Evolutionary conservation across 1,140 invertebrate species (phyloP).

Genomic region (Gerris buenoi): DNA sequence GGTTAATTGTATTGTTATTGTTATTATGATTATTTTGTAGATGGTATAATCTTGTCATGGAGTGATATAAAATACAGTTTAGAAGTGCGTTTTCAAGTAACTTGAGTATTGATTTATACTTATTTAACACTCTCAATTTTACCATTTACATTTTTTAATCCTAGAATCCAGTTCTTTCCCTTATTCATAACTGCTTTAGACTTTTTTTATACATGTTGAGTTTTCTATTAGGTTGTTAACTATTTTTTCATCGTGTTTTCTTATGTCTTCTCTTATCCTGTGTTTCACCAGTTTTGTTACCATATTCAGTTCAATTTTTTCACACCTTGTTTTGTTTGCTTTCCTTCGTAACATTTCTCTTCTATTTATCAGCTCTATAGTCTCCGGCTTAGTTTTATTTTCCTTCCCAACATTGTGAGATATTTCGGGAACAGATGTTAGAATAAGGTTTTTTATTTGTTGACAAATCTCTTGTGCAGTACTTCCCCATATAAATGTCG

Average conservation of each 20-base stretch:
- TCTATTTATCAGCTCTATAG: neutral
- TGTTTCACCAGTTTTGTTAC: neutral
- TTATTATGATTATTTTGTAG: too few species aligned
- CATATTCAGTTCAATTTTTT: neutral
- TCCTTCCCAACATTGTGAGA: neutral
- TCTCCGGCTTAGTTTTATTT: neutral
- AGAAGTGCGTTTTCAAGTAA: too few species aligned
- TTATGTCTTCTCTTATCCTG: neutral
- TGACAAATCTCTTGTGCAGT: neutral
- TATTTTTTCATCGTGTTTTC: neutral
- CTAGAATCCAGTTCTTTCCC: neutral
- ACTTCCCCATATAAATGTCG: neutral
- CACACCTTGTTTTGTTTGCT: neutral
- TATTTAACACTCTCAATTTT: neutral
- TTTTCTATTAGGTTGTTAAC: neutral
- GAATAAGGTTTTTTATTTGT: neutral
- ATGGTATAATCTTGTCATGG: too few species aligned
- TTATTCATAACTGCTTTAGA: neutral
- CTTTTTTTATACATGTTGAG: neutral
- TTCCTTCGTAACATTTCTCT: neutral
- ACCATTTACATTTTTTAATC: neutral
- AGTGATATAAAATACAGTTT: too few species aligned
- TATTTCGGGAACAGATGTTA: neutral
- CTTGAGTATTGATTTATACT: too few species aligned
- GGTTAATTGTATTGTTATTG: too few species aligned